phyloP scores from a whole-genome alignment of 2,797 vertebrate genomes.

The Toxotes lorentzi region DNA sequence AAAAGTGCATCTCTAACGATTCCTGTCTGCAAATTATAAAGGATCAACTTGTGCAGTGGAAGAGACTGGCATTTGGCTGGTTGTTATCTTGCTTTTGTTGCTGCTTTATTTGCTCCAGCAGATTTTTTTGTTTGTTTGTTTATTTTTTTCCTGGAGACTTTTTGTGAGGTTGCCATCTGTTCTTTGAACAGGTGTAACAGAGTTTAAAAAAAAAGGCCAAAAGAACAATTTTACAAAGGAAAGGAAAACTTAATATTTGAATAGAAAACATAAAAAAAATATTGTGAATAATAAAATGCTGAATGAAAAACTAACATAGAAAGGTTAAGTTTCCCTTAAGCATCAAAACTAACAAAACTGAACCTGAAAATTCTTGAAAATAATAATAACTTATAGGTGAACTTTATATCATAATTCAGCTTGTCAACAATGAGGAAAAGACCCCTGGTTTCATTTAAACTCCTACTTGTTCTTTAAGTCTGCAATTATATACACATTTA shows the following conservation, averaged over 20 bases:
- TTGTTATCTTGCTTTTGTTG: slow-evolving; percentile 52
- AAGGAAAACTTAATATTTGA: slow-evolving; percentile 13
- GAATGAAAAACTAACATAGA: slow-evolving; percentile 43
- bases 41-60: slow-evolving; percentile 22
- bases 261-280: slow-evolving; percentile 24
- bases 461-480: background rate
- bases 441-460: no score
- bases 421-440: background rate
- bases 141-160: slow-evolving; percentile 16
- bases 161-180: slow-evolving; percentile 41
- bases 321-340: slow-evolving; percentile 30
- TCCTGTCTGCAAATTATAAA: slow-evolving; percentile 27
- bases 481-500: background rate
- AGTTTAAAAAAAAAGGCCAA: slow-evolving; percentile 22
- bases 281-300: slow-evolving; percentile 15
- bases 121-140: slow-evolving; percentile 23
- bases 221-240: slow-evolving; percentile 21
- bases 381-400: no score
- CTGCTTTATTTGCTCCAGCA: slow-evolving; percentile 24
- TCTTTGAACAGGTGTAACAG: slow-evolving; percentile 19
- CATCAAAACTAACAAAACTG: no score
- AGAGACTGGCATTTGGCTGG: slow-evolving; percentile 38
- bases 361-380: no score
- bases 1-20: slow-evolving; percentile 14
- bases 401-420: background rate